Percentiles rank a stretch among this genome's conserved stretches.
These are phyloP conservation scores for Akabosia matsudoensis DNA, from an alignment of 1,140 invertebrate genomes.

Conservation along the genomic window DNA sequence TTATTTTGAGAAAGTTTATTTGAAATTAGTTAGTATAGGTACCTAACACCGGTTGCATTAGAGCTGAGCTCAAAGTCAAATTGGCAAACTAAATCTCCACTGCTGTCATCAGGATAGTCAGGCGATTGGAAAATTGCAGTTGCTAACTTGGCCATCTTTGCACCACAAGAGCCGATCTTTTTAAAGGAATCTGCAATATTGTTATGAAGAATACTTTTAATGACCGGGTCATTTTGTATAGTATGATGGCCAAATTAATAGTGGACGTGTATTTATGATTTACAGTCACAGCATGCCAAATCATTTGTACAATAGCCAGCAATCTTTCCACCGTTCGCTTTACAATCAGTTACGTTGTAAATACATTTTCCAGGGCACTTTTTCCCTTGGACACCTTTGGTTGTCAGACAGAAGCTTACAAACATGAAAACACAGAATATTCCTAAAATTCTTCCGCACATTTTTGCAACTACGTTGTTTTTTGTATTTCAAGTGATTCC, in stretches of 20 bases:
- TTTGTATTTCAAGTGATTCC: not conserved
- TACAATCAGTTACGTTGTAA: not conserved
- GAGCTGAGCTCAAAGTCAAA: slow-evolving; percentile 18
- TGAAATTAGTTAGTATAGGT: not conserved
- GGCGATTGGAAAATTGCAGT: slow-evolving; percentile 1
- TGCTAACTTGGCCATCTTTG: not conserved
- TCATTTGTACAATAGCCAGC: slow-evolving; percentile 18
- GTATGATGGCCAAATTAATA: not conserved
- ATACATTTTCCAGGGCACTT: slow-evolving; percentile 21
- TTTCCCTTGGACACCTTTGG: not conserved
- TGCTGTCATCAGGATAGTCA: slow-evolving; percentile 8
- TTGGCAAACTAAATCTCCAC: not conserved
- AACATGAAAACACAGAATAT: not conserved
- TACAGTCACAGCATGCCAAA: slow-evolving; percentile 21
- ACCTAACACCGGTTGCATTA: not conserved
- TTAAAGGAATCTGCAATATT: slow-evolving; percentile 4
- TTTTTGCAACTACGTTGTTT: slow-evolving; percentile 2
- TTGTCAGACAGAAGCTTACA: not conserved
- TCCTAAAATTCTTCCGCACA: not conserved
- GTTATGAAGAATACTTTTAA: not conserved
- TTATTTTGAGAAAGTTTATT: not conserved
- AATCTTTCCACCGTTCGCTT: not conserved
- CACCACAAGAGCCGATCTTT: slow-evolving; percentile 7
- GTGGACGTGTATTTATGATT: not conserved
- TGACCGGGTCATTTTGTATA: not conserved